A percentile compares a stretch with the other conserved stretches of the same genome.
Conservation (phyloP, 2,888 invertebrate genomes). For the Leptinotarsa tumamoca region DNA sequence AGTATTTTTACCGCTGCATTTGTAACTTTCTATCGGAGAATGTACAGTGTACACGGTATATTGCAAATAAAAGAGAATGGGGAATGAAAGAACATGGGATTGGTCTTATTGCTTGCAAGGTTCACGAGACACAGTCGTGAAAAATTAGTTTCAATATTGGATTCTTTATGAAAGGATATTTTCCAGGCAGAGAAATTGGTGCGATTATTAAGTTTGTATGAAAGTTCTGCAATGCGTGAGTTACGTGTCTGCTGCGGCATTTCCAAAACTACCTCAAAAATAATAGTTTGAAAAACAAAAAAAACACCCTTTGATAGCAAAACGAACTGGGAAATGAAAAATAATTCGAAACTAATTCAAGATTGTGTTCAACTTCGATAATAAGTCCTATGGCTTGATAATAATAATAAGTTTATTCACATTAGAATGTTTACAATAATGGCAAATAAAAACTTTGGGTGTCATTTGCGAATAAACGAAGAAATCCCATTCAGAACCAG, state of each 20-base stretch:
- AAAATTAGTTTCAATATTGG: conserved; percentile 37
- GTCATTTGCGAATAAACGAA: no score
- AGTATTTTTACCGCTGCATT: conserved; percentile 27
- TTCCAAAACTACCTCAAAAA: no score
- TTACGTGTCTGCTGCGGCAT: neutral
- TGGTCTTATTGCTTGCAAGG: conserved; percentile 26
- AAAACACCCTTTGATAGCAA: no score
- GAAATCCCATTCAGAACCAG: no score
- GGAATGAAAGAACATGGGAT: conserved; percentile 21
- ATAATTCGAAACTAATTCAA: no score
- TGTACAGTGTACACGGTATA: conserved; percentile 15
- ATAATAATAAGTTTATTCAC: no score
- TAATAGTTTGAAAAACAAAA: no score
- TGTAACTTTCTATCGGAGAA: conserved; percentile 24
- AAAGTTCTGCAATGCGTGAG: neutral
- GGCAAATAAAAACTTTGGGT: no score
- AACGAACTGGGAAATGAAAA: no score
- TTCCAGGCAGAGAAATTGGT: conserved; percentile 27
- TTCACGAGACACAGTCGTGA: conserved; percentile 30
- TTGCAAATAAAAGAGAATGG: conserved; percentile 16
- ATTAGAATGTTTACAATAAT: no score
- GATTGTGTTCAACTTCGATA: no score
- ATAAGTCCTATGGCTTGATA: no score
- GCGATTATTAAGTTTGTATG: conserved; percentile 21
- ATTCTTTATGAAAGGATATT: conserved; percentile 32